These are phyloP conservation scores for Pseudococcus longispinus DNA, from an alignment of 2,888 invertebrate genomes.

Conservation along the genomic window DNA sequence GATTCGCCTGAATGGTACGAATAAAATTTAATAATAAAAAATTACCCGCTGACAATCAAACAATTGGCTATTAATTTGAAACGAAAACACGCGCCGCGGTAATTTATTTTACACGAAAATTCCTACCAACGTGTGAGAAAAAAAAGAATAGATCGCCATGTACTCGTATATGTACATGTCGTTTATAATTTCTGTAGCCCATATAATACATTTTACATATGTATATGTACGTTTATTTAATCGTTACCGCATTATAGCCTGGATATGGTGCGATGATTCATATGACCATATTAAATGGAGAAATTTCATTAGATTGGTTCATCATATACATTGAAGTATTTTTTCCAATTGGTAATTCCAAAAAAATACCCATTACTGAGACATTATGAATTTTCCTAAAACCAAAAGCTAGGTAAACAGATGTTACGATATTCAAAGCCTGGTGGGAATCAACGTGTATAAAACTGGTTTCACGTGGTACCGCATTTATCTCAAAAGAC, in stretches of 20 bases:
- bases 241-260: not conserved
- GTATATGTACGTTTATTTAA: not conserved
- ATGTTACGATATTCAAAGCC: not conserved
- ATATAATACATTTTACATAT: not conserved
- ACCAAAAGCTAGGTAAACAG: not conserved
- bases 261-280: not conserved
- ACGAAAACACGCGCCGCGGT: conserved; percentile 21
- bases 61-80: conserved; percentile 33
- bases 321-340: not conserved
- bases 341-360: not conserved
- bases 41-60: conserved; percentile 34
- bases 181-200: not conserved
- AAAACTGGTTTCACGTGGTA: not conserved
- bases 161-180: not conserved
- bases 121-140: not conserved
- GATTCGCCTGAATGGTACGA: not conserved
- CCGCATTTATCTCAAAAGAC: not conserved
- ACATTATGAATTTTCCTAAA: not conserved
- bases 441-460: not conserved
- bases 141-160: conserved; percentile 3
- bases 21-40: conserved; percentile 39
- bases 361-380: not conserved
- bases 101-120: conserved; percentile 24
- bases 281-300: no score
- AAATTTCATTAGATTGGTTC: not conserved